phyloP scores from a whole-genome alignment of 2,888 invertebrate species.

The Lepidochrysops patricia region DNA sequence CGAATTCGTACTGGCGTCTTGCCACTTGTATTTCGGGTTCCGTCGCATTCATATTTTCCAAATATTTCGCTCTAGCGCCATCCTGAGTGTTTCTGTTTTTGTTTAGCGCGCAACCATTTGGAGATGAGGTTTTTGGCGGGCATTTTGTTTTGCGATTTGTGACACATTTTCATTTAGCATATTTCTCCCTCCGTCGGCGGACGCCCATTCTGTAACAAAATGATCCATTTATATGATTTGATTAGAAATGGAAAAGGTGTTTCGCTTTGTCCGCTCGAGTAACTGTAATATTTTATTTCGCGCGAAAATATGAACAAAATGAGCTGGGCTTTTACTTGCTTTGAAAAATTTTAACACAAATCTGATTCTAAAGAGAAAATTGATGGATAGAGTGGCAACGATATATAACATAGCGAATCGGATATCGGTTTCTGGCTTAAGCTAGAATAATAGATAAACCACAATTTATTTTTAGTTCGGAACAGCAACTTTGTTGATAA shows the following conservation, averaged over 20 bases:
- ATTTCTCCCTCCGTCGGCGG: conserved; percentile 35
- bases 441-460: neutral
- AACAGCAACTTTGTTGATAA: too few species aligned
- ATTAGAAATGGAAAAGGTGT: neutral
- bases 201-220: conserved; percentile 53
- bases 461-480: too few species aligned
- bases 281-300: neutral
- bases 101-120: conserved; percentile 66
- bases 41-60: conserved; percentile 65
- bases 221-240: conserved; percentile 19
- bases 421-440: neutral
- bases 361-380: neutral
- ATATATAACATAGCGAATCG: neutral
- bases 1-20: conserved; percentile 56
- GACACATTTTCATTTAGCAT: conserved; percentile 59
- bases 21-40: conserved; percentile 56
- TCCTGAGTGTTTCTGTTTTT: conserved; percentile 66
- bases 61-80: conserved; percentile 58
- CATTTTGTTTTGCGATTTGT: conserved; percentile 57
- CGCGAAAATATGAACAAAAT: neutral
- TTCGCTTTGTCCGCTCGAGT: neutral
- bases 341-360: neutral
- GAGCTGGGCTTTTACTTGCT: neutral
- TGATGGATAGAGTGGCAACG: neutral
- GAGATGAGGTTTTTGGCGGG: conserved; percentile 68